Evolutionary conservation across 2,113 vertebrate genomes (phyloP).

Genomic region (Suncus etruscus): DNA sequence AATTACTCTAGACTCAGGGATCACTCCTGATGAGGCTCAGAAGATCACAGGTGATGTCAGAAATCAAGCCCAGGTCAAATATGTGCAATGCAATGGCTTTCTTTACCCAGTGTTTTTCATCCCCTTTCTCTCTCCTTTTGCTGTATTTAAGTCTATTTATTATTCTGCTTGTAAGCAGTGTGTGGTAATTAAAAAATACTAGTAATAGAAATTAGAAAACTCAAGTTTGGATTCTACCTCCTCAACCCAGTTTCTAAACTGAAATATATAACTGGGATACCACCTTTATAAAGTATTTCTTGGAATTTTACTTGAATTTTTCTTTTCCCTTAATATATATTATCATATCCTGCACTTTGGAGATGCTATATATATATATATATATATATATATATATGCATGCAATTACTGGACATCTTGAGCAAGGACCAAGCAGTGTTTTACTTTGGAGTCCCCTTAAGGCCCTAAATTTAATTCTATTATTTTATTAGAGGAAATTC

Average conservation of each 20-base stretch:
- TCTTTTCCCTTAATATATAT: too few species aligned
- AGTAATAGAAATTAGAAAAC: not conserved
- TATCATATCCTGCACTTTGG: not conserved
- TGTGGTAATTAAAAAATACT: slow-evolving; percentile 20
- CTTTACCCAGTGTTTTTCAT: too few species aligned
- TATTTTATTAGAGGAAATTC: not conserved
- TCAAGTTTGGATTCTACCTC: not conserved
- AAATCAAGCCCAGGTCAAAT: too few species aligned
- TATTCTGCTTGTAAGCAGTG: not conserved
- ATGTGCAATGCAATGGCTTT: too few species aligned
- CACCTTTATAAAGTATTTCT: slow-evolving; percentile 22
- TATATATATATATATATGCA: not conserved
- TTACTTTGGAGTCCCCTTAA: not conserved
- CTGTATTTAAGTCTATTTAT: not conserved
- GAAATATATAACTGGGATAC: not conserved
- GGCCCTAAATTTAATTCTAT: not conserved
- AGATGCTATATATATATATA: not conserved
- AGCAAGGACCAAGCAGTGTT: not conserved
- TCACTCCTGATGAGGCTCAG: too few species aligned
- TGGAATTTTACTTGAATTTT: slow-evolving; percentile 14
- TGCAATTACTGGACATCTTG: not conserved
- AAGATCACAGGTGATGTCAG: too few species aligned
- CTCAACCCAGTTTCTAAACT: not conserved
- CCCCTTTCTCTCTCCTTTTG: not conserved
- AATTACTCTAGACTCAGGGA: too few species aligned